A percentile compares a stretch with the other conserved stretches of the same genome.
Evolutionary conservation across 1,140 invertebrate species (phyloP).

Genomic region (Aphaenogaster rudis): DNA sequence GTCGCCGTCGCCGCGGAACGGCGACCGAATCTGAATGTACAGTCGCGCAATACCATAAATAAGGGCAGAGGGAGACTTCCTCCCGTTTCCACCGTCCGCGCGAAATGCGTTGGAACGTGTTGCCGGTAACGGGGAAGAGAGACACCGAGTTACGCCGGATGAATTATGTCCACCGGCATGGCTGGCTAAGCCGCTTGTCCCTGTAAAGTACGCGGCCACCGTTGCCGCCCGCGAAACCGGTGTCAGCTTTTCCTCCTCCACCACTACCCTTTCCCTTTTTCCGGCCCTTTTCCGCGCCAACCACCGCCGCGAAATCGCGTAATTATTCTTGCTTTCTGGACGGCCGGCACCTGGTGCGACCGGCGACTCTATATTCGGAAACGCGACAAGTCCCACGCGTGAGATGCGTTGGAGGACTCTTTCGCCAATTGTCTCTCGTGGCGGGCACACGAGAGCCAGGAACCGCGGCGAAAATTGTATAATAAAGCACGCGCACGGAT

Average conservation of each 20-base stretch:
- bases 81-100: slow-evolving; percentile 59
- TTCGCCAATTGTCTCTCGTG: slow-evolving; percentile 32
- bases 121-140: slow-evolving; percentile 48
- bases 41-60: slow-evolving; percentile 84
- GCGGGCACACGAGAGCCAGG: background rate
- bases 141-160: slow-evolving; percentile 75
- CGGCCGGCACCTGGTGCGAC: slow-evolving; percentile 18
- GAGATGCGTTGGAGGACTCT: background rate
- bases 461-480: slow-evolving; percentile 41
- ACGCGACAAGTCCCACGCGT: slow-evolving; percentile 1
- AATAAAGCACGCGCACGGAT: slow-evolving; percentile 36
- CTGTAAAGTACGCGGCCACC: slow-evolving; percentile 65
- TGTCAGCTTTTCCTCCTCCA: slow-evolving; percentile 60
- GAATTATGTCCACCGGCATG: slow-evolving; percentile 82
- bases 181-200: slow-evolving; percentile 78
- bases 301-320: slow-evolving; percentile 52
- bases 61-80: slow-evolving; percentile 73
- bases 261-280: background rate
- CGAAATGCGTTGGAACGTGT: slow-evolving; percentile 58
- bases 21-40: slow-evolving; percentile 66
- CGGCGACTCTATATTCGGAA: slow-evolving; percentile 33
- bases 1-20: background rate
- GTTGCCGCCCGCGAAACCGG: slow-evolving; percentile 54
- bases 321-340: slow-evolving; percentile 58
- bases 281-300: slow-evolving; percentile 19